Evolutionary conservation across 2,113 vertebrate species (phyloP), one percentile per base, ranked within the genome.

Genomic region (Lathamus discolor): DNA sequence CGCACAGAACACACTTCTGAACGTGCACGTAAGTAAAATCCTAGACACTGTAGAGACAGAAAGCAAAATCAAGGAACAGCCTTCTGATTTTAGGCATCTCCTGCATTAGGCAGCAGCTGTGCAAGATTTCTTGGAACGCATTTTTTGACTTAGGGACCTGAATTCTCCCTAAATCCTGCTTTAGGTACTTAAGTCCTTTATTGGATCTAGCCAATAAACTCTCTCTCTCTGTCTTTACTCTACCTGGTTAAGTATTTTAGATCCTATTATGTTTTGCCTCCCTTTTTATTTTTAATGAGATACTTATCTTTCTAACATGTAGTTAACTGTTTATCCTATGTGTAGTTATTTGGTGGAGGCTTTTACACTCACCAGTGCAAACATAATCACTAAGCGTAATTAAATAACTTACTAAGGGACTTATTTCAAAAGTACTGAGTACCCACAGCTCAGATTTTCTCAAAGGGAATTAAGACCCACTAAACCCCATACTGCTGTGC

Each of bases 231-330:
- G 64, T 69, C 67, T 64, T 64, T 66, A 75, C 62, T 66, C 62
- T 68, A 78, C 76, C 46, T 88, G 51, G 29, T 82, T 92, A 92
- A 96, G 93, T 86, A 91, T 91, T 88, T 90, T 51, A 86, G 55
- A 93, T 93, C 91, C 92, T 88, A 88, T 86, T 92, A 86, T 83
- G 69, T 70, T 97, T 92, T 92, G 73, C 80, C 80, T 91, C 39
- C 28, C 48, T 67, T 84, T 90, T 83, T 88, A 86, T 88, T 92
- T 95, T 84, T 84, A 88, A 94, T 89, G 80, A 91, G 64, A 83
- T 93, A 27, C 55, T 81, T 81, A 64, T 49, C 62, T 61, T 86
- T 79, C 61, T 74, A 92, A 54, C 29, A 75, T 55, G 80, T 75
- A 93, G 54, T 78, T 97, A 94, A 86, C 79, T 37, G 13, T 73